phyloP scores from a whole-genome alignment of 2,797 vertebrate species.

The Intellagama lesueurii region DNA sequence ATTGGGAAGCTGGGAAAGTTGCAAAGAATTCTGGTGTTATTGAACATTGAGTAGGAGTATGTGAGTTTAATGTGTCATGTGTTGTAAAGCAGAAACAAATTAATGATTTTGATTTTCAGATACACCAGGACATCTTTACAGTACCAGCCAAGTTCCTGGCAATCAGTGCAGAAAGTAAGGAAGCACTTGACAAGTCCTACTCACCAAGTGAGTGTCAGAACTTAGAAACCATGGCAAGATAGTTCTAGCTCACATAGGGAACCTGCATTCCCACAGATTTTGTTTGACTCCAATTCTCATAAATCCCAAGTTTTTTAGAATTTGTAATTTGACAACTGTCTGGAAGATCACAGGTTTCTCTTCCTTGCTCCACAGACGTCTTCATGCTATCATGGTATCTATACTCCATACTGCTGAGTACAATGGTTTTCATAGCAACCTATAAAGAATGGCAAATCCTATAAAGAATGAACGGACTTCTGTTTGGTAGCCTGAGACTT shows the following conservation, averaged over 20 bases:
- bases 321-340: neutral
- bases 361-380: neutral
- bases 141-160: conserved; percentile 12
- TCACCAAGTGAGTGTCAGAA: conserved; percentile 1
- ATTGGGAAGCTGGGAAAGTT: neutral
- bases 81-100: neutral
- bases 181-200: neutral
- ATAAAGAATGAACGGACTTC: too few relatives aligned
- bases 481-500: neutral
- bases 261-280: neutral
- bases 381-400: neutral
- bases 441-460: neutral
- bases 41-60: neutral
- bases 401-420: neutral
- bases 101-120: conserved; percentile 6
- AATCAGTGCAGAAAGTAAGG: conserved; percentile 15
- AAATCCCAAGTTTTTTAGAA: neutral
- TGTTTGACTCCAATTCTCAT: neutral
- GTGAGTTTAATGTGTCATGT: neutral
- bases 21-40: neutral
- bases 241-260: neutral
- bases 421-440: neutral
- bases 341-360: neutral
- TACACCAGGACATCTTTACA: neutral
- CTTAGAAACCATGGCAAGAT: neutral